Percentiles rank a stretch among this genome's conserved stretches.
These are phyloP conservation scores for Ciconia boyciana DNA, from an alignment of 2,113 vertebrate genomes.

Conservation along the genomic window DNA sequence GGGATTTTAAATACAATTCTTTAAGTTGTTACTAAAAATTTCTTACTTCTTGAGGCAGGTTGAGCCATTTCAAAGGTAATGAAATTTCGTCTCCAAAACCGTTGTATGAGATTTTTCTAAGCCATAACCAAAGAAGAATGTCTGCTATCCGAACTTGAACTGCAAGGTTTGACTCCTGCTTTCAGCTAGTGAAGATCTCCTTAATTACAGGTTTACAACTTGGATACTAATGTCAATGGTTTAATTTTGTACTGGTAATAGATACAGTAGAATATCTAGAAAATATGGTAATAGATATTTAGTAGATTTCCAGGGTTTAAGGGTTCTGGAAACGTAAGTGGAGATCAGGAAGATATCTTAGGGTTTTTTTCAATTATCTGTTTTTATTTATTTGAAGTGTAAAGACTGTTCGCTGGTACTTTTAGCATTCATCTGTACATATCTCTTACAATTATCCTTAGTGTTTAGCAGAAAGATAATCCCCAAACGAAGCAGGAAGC, in stretches of 20 bases:
- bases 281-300: neutral
- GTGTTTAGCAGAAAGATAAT: neutral
- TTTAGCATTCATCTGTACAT: neutral
- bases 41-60: neutral
- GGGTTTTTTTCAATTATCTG: rapidly evolving
- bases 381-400: neutral
- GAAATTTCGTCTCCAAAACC: neutral
- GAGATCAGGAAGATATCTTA: neutral
- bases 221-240: neutral
- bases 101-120: neutral
- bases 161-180: neutral
- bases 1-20: neutral
- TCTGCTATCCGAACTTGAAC: neutral
- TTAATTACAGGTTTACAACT: neutral
- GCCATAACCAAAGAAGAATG: neutral
- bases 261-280: neutral
- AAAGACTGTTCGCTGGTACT: neutral
- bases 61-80: neutral
- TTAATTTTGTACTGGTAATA: neutral
- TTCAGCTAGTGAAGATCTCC: neutral
- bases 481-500: neutral
- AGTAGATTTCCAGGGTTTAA: neutral
- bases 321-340: neutral
- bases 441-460: slow-evolving; percentile 12
- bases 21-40: neutral